Base-by-base conservation (phyloP, 2,888 invertebrate genomes). In the Ligdia adustata region DNA sequence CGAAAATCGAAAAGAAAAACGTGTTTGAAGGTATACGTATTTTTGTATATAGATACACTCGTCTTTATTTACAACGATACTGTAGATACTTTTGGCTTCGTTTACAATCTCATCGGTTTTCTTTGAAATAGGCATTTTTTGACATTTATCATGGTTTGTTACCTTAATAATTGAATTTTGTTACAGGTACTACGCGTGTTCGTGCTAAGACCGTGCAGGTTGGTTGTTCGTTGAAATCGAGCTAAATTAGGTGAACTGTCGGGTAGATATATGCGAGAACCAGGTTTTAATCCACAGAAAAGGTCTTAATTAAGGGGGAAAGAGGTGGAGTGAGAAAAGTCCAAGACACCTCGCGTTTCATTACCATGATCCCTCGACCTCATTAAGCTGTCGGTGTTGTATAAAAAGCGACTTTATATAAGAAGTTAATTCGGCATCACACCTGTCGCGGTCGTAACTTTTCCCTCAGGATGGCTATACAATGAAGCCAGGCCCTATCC, bases 391-490 rank as follows among this genome's bases (percentile, higher is more conserved):
- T 76, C 79, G 75, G 77, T 75, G 75, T 73, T 84, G 82, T 79
- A 82, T 82, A 87, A 88, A 87, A 88, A 82, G 79, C 64, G 76
- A 76, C 76, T 82, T 83, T 87, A 83, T 86, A 85, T 82, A 84
- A 85, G 80, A 85, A 82, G 85, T 89, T 88, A 87, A 90, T 89
- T 88, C 82, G 75, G 71, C 80, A 82, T 86, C 86, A 82, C 89
- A 90, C 89, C 89, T 89, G 89, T 87, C 87, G 70, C 75, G 81
- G 72, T 87, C 88, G 83, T 89, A 89, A 89, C 84, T 88, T 80
- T 66, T 73, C 81, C 85, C 80, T 69, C 73, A 71, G 75, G 74
- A 87, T 82, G 65, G 79, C 73, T 80, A 75, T 75, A 88, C 87
- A 86, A 88, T 86, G 83, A 80, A 83, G 78, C 74, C 70, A 76